phyloP scores from a whole-genome alignment of 2,113 vertebrate genomes.

The Camelus bactrianus region DNA sequence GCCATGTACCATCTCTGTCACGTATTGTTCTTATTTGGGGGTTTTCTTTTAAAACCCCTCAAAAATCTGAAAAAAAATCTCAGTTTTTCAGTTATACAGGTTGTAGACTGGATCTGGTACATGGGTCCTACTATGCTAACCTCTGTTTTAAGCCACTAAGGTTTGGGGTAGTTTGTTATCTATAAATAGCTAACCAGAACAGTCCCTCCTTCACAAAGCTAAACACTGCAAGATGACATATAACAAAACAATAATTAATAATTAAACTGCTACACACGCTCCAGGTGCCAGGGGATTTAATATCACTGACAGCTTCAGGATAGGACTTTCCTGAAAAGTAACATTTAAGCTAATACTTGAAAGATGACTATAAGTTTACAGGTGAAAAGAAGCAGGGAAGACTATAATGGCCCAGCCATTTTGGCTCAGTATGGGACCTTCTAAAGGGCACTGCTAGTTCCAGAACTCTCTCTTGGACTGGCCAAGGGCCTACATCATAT shows the following conservation, averaged over 20 bases:
- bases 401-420: neutral
- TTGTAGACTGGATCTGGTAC: neutral
- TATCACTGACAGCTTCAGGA: neutral
- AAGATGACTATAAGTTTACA: neutral
- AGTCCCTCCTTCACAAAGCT: neutral
- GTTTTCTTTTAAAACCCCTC: neutral
- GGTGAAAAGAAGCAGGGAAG: neutral
- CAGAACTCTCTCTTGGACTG: neutral
- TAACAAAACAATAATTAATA: neutral
- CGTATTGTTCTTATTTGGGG: neutral
- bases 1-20: neutral
- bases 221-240: neutral
- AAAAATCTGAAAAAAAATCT: neutral
- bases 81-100: neutral
- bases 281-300: neutral
- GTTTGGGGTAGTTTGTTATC: neutral
- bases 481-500: neutral
- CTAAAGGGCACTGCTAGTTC: neutral
- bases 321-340: neutral
- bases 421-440: neutral
- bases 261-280: neutral
- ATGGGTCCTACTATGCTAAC: neutral
- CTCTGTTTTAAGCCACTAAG: neutral
- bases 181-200: neutral
- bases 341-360: conserved; percentile 33